Base-by-base conservation (phyloP, 2,113 vertebrate species). In the Thunnus maccoyii region DNA sequence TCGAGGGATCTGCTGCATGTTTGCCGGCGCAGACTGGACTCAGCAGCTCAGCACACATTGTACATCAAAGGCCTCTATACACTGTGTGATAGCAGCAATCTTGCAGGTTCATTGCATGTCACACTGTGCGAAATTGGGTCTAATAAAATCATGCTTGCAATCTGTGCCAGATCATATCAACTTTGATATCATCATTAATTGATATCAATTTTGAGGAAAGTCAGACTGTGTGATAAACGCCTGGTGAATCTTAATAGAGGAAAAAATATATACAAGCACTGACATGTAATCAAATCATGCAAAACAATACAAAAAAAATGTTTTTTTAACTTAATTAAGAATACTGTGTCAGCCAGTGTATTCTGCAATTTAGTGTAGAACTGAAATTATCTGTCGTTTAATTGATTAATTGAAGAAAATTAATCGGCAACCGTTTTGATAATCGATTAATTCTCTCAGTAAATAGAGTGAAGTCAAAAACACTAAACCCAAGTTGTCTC, bases 1-100 rank as follows among this genome's bases (percentile, higher is more conserved):
- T 73, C 25, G 7, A 63, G 66, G 60, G 62, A 62, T 80, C 74
- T 65, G 64, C 87, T 82, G 76, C 75, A 70, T 60, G 79, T 84
- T 86, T 79, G 58, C 83, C 16, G 52, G 72, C 46, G 22, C 68
- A 30, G 69, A 64, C 64, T 76, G 64, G 68, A 84, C 76, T 69
- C n/a, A 4, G 64, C n/a, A 14, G 32, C 32, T 1, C 55, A 62
- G 71, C 87, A 63, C 51, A 81, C 51, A 54, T 66, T 56, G 15
- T 36, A 50, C 77, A 58, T 17, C 25, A 64, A 80, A 72, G 66
- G 56, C 61, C 72, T 18, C 51, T 1, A 10, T 8, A 15, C 63
- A 48, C 46, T 22, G 9, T 80, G 54, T 20, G 65, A 73, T 25
- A 44, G 11, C 30, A 41, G 58, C 56, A 67, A 14, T 67, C 50